These are phyloP conservation scores for Mesocricetus auratus DNA, from an alignment of 2,113 vertebrate genomes.

Conservation along the genomic window DNA sequence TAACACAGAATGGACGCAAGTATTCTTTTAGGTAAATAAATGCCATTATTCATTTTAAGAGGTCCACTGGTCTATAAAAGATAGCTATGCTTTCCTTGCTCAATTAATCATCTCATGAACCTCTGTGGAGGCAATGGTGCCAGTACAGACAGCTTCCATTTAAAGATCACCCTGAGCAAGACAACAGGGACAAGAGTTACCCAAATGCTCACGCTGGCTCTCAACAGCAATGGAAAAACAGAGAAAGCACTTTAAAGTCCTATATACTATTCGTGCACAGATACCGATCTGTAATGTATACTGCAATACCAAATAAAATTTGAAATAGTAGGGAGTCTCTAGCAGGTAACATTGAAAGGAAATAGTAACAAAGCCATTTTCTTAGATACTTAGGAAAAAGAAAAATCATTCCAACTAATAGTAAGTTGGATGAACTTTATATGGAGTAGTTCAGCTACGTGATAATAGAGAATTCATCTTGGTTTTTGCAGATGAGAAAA, in stretches of 20 bases:
- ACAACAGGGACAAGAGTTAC: not conserved
- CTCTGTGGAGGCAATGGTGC: rapidly evolving
- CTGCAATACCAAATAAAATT: conserved; percentile 25
- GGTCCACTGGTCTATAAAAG: not conserved
- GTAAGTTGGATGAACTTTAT: not conserved
- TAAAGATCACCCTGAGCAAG: not conserved
- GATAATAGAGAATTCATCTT: not conserved
- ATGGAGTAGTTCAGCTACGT: not conserved
- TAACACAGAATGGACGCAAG: not conserved
- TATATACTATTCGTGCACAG: not conserved
- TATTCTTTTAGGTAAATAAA: not conserved
- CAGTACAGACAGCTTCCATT: not conserved
- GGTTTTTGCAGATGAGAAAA: not conserved
- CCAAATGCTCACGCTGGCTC: not conserved
- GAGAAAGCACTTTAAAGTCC: not conserved
- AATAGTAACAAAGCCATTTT: not conserved
- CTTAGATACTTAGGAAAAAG: conserved; percentile 4
- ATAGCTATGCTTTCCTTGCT: not conserved
- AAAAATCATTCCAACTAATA: not conserved
- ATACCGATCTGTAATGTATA: not conserved
- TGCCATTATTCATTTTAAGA: not conserved
- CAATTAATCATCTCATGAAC: not conserved
- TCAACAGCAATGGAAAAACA: not conserved
- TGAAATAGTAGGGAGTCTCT: not conserved
- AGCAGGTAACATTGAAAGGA: not conserved